phyloP scores from a whole-genome alignment of 1,140 invertebrate genomes.

The Ctenoplectra terminalis region DNA sequence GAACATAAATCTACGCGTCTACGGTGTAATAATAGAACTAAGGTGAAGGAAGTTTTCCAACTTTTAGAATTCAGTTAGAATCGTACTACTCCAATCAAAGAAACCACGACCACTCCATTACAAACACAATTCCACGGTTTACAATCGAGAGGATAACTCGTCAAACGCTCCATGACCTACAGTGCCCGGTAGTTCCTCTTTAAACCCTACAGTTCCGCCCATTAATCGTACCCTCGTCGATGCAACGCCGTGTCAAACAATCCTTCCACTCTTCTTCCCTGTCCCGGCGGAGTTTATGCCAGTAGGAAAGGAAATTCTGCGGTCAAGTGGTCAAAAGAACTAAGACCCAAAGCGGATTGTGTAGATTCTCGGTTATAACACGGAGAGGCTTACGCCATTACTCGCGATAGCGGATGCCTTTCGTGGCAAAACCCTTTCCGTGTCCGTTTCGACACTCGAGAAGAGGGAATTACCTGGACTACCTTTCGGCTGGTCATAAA shows the following conservation, averaged over 20 bases:
- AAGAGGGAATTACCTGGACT: conserved; percentile 31
- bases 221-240: not conserved
- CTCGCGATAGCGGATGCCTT: not conserved
- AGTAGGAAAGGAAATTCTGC: conserved; percentile 55
- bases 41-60: not conserved
- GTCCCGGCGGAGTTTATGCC: not conserved
- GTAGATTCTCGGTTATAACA: conserved; percentile 34
- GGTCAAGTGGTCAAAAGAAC: conserved; percentile 57
- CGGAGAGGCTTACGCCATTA: not conserved
- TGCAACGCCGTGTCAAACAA: not conserved
- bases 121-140: not conserved
- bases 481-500: conserved; percentile 57
- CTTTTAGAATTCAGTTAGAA: too few relatives aligned
- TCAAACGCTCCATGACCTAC: not conserved
- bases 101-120: not conserved
- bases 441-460: conserved; percentile 24
- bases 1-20: too few relatives aligned
- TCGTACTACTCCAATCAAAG: not conserved
- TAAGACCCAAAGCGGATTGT: conserved; percentile 70
- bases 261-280: not conserved
- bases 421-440: conserved; percentile 53
- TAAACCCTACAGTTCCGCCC: not conserved
- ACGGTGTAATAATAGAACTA: too few relatives aligned
- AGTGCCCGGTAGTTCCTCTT: not conserved
- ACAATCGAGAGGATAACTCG: too few relatives aligned